phyloP scores from a whole-genome alignment of 2,888 invertebrate species.

The Drosophila monieri region DNA sequence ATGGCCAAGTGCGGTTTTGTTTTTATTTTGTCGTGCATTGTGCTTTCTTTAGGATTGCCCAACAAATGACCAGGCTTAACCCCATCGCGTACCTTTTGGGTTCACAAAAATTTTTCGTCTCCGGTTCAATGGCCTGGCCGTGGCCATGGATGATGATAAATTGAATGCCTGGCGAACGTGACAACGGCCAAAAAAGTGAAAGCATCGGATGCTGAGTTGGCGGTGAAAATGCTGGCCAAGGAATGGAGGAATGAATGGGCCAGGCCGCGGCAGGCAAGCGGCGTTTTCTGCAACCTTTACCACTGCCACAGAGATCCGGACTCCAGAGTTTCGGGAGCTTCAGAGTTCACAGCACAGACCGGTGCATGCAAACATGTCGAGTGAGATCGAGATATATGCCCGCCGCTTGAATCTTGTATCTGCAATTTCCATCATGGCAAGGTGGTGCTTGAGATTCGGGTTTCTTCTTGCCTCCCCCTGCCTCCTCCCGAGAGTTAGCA shows the following conservation, averaged over 20 bases:
- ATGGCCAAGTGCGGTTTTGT: conserved; percentile 22
- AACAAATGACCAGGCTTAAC: conserved; percentile 40
- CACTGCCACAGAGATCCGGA: conserved; percentile 33
- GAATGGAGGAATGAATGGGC: conserved; percentile 33
- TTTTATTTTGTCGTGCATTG: not conserved
- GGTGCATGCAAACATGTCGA: conserved; percentile 57
- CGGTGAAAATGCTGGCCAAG: conserved; percentile 50
- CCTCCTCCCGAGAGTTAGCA: not conserved
- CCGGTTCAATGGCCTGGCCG: conserved; percentile 63
- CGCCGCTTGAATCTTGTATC: conserved; percentile 8
- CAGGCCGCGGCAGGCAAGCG: conserved; percentile 8
- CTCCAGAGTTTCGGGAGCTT: conserved; percentile 16
- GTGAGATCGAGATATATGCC: conserved; percentile 44
- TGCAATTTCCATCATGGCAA: conserved; percentile 12
- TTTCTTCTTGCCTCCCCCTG: not conserved
- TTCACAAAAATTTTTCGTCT: conserved; percentile 3
- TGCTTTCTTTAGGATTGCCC: conserved; percentile 1
- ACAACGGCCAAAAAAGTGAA: conserved; percentile 76
- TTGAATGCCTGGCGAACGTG: conserved; percentile 71
- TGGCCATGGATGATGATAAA: conserved; percentile 75
- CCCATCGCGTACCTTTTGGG: conserved; percentile 34
- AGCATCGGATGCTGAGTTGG: conserved; percentile 57
- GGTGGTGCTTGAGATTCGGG: conserved; percentile 7
- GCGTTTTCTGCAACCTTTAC: conserved; percentile 42
- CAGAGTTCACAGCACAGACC: conserved; percentile 62